phyloP scores from a whole-genome alignment of 2,797 vertebrate species.

The Pipistrellus kuhlii region DNA sequence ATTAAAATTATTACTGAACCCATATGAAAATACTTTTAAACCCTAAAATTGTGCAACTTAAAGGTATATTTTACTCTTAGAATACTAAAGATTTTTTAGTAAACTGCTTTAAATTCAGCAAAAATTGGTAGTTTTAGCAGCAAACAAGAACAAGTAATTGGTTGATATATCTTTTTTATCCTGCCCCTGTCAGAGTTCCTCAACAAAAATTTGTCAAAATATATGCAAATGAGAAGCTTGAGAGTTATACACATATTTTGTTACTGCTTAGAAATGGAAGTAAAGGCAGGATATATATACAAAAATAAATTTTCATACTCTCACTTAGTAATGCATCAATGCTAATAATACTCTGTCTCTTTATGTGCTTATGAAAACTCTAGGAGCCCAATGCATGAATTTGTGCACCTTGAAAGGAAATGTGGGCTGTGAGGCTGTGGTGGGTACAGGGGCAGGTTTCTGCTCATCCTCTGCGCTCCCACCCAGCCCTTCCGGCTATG shows the following conservation, averaged over 20 bases:
- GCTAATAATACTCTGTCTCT: neutral
- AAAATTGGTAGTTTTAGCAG: neutral
- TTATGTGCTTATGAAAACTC: neutral
- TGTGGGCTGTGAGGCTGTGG: no score
- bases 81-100: neutral
- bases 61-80: neutral
- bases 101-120: neutral
- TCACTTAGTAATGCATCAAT: neutral
- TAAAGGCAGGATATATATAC: neutral
- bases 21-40: neutral
- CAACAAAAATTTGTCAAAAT: neutral
- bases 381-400: no score
- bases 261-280: neutral
- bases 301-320: neutral
- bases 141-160: neutral
- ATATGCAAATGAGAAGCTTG: neutral
- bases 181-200: neutral
- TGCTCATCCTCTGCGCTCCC: no score
- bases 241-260: neutral
- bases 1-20: neutral
- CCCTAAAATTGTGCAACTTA: neutral
- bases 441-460: no score
- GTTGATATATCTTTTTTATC: neutral
- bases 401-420: no score
- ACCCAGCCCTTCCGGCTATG: fast-evolving